Conservation (phyloP, 2,113 vertebrate species). For the Alexandromys fortis region DNA sequence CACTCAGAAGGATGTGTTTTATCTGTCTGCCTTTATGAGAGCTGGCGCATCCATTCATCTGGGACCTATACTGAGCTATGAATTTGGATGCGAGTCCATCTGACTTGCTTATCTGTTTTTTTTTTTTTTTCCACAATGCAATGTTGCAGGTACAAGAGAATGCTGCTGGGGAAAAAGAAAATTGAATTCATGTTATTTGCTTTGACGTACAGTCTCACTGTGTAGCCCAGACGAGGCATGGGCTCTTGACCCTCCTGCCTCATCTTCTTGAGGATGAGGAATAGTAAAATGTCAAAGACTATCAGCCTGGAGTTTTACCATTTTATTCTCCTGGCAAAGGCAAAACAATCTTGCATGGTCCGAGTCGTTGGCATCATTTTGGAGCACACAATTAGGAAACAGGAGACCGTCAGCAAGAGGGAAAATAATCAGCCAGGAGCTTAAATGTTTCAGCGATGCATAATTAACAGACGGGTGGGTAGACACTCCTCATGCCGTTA, state of each 20-base stretch:
- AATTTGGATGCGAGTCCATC: constrained; percentile 73
- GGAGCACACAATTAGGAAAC: background rate
- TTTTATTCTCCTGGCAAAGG: constrained; percentile 52
- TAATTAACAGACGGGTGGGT: background rate
- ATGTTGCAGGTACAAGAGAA: constrained; percentile 53
- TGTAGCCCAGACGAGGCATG: background rate
- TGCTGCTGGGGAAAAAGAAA: constrained; percentile 41
- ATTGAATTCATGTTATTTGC: background rate
- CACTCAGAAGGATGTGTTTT: constrained; percentile 73
- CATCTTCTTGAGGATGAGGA: background rate
- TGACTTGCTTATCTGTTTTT: constrained; percentile 67
- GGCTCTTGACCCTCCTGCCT: background rate
- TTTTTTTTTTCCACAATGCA: constrained; percentile 8
- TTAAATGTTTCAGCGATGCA: background rate
- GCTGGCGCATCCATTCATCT: constrained; percentile 70
- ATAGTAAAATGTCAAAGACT: background rate
- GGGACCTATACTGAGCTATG: constrained; percentile 77
- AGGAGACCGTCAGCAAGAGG: background rate
- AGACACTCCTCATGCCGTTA: background rate
- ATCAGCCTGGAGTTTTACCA: background rate
- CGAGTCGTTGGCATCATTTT: background rate
- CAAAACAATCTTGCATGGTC: background rate
- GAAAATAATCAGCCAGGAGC: background rate
- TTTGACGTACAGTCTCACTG: background rate
- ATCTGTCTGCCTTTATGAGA: constrained; percentile 74